Conservation (phyloP, 2,888 invertebrate genomes). For the Caenorhabditis parvicauda region DNA sequence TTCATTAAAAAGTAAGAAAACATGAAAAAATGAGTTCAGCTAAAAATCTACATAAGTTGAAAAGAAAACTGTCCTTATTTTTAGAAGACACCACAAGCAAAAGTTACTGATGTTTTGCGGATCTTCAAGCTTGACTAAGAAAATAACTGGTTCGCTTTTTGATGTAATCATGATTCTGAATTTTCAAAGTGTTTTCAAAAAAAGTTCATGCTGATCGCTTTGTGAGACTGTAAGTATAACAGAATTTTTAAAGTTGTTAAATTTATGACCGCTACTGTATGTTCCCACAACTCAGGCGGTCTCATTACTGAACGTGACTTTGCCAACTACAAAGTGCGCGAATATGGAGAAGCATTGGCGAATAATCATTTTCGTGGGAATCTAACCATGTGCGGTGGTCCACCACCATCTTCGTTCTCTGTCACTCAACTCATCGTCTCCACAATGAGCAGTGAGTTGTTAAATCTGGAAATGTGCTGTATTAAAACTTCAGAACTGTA, state of each 20-base stretch:
- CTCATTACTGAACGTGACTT: slow-evolving; percentile 57
- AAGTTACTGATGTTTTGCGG: too few species aligned
- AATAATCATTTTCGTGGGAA: slow-evolving; percentile 62
- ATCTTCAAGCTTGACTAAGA: too few species aligned
- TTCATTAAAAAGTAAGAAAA: too few species aligned
- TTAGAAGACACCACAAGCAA: background rate
- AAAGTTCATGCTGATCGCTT: too few species aligned
- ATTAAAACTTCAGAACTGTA: slow-evolving; percentile 31
- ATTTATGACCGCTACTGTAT: too few species aligned
- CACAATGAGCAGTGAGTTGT: slow-evolving; percentile 70
- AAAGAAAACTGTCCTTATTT: background rate
- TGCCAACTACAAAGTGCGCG: slow-evolving; percentile 49
- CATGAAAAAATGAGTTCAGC: too few species aligned
- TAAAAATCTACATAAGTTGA: background rate
- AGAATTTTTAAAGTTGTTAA: too few species aligned
- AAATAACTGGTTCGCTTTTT: too few species aligned
- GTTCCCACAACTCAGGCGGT: slow-evolving; percentile 41
- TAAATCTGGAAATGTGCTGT: background rate
- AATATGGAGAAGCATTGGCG: slow-evolving; percentile 44
- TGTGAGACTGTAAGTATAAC: too few species aligned
- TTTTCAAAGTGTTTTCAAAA: too few species aligned
- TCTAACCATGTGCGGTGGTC: slow-evolving; percentile 76
- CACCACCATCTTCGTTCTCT: slow-evolving; percentile 82
- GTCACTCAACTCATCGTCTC: slow-evolving; percentile 80
- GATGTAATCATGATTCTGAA: too few species aligned